Base-by-base conservation (phyloP, 2,113 vertebrate genomes). In the Motacilla alba region DNA sequence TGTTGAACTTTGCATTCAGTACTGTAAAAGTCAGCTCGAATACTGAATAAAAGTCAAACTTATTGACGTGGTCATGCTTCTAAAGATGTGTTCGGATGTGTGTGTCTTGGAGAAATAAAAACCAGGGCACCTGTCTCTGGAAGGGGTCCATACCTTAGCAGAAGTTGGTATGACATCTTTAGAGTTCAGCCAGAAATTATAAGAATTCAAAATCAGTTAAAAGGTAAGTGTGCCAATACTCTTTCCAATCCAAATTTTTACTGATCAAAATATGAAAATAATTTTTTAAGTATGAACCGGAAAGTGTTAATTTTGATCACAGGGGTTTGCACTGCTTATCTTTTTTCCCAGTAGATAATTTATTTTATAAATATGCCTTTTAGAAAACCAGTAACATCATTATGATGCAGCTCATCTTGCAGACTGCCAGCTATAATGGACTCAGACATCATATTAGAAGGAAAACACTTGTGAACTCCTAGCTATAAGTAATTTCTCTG, bases 1-100 rank as follows among this genome's bases (percentile, higher is more conserved):
- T 1, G 1, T 9, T n/a, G 31, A 85, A 46, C 19, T 78, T 83
- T 3, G 5, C 24, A 55, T 91, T 87, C 2, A 0, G 24, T 79
- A 31, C 4, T 0, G 0, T 43, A 64, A 78, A 81, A 69, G 3
- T 39, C 4, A 63, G 31, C 33, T 70, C 1, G 4, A 50, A 41
- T 56, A 64, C 41, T 27, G 35, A 81, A 75, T 14, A 5, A 15
- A 78, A 84, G 30, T n/a, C 56, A 78, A 74, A 78, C 4, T 78
- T 43, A 12, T 67, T 56, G 53, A 64, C 0, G 0, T 39, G 17
- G 47, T 46, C 37, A n/a, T 53, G 22, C 17, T 49, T 60, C 23
- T 35, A 39, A 77, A 76, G 13, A 39, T 22, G 30, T 16, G 27
- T 31, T 11, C 26, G 39, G 83, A 49, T 0, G 0, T 30, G 5